Evolutionary conservation across 2,888 invertebrate genomes (phyloP), one percentile per base, ranked within the genome.

Genomic region (Drosophila prostipennis): DNA sequence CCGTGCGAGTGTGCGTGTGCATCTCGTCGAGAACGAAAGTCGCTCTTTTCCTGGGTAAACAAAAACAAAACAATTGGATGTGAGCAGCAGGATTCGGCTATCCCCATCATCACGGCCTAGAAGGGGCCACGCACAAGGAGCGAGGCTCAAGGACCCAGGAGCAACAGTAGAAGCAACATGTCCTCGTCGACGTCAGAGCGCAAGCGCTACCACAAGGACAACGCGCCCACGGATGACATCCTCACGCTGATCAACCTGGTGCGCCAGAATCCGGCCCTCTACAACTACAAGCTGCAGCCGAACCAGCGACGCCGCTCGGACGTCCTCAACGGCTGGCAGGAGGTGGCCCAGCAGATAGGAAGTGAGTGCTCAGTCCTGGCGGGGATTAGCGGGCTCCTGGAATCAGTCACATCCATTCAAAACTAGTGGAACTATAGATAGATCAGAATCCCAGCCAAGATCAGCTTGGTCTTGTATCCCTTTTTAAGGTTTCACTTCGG

Each of bases 131-230:
- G n/a, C n/a, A n/a, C n/a, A n/a, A n/a, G n/a, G n/a, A n/a, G 19
- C 19, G 19, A 19, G 19, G 2, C 19, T 19, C 19, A 19, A 19
- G 19, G 19, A 19, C 26, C 26, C 4, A 34, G 13, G 10, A 59
- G 37, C 45, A 29, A 14, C 32, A 13, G 40, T 11, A 7, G 29
- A 53, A 98, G 92, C 10, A 98, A 97, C 97, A 98, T 98, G 89
- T 98, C 61, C 60, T 59, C 98, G 92, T 98, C 99, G 1, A 69
- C 74, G 45, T 49, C 57, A 80, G 90, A 90, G 77, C 90, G 90
- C 52, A 89, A 91, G 64, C 89, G 90, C 45, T 90, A 90, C 76
- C 90, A 90, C 75, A 90, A 90, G 82, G 90, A 91, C 76, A 85
- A 87, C 54, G 88, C 90, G 54, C 89, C 90, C 42, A 78, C 91